Evolutionary conservation across 2,888 invertebrate species (phyloP).

Genomic region (Coenonympha glycerion): DNA sequence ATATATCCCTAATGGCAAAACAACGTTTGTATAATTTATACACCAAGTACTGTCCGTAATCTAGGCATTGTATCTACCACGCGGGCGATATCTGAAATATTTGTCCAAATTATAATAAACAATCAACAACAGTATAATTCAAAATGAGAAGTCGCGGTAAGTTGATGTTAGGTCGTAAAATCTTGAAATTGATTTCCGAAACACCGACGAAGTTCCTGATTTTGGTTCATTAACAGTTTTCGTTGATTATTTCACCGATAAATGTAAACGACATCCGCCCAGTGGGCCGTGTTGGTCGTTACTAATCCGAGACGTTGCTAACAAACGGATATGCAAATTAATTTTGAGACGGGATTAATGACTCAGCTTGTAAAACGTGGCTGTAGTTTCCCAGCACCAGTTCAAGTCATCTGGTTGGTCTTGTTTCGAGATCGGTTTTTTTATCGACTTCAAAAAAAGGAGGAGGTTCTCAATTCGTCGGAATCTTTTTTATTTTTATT

Average conservation of each 20-base stretch:
- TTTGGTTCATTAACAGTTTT: conserved; percentile 2
- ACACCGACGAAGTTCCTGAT: conserved; percentile 9
- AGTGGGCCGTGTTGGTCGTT: conserved; percentile 8
- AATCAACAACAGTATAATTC: too few relatives aligned
- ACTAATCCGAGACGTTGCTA: conserved; percentile 18
- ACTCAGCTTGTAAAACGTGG: conserved; percentile 15
- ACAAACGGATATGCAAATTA: conserved; percentile 25
- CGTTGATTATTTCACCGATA: conserved; percentile 11
- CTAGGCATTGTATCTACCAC: too few relatives aligned
- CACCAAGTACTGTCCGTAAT: too few relatives aligned
- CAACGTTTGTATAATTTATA: too few relatives aligned
- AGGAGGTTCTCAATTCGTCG: too few relatives aligned
- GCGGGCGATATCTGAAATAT: too few relatives aligned
- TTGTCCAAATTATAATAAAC: too few relatives aligned
- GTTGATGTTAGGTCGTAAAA: neutral
- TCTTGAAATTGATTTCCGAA: conserved; percentile 4
- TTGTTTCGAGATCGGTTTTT: neutral
- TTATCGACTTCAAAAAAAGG: too few relatives aligned
- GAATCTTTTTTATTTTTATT: too few relatives aligned
- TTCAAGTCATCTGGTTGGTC: conserved; percentile 11
- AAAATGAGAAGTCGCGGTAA: neutral
- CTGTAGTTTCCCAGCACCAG: conserved; percentile 13
- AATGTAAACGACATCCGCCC: conserved; percentile 22
- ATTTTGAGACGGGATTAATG: conserved; percentile 23
- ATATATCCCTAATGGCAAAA: too few relatives aligned